Base-by-base conservation (phyloP, 2,888 invertebrate species). In the Pogonocherus hispidulus region DNA sequence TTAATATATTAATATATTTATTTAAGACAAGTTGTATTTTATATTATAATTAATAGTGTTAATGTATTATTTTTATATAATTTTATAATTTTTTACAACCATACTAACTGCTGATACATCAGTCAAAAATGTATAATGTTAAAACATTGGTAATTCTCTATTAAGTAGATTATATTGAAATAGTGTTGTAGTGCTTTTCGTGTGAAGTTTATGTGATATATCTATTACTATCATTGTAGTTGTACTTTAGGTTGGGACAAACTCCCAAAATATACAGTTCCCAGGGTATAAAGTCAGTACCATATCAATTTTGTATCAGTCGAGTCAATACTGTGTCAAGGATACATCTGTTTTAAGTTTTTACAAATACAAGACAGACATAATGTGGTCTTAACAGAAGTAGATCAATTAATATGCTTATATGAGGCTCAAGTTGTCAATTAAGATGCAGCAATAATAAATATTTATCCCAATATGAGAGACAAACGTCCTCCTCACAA, bases 131-230 rank as follows among this genome's bases (percentile, higher is more conserved):
- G 78, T 81, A 79, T 78, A 76, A 79, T 78, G 79, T 81, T 79
- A 74, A 74, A 77, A 78, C 78, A 75, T 78, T 78, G 77, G 78
- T 79, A 81, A 79, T 80, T 81, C 79, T 81, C 80, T 79, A 79
- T 79, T 82, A 80, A 78, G 80, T 83, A 82, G 82, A 78, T 81
- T 80, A 82, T 81, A 82, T 82, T 80, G 78, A 82, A 23, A 78
- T 82, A 82, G 83, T 85, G 83, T 83, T 78, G 83, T 85, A 84
- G 85, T 86, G 86, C 86, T 86, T 86, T 86, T 85, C 81, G 85
- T 86, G 86, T 86, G 85, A 85, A 83, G 85, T 86, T 86, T 84
- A 86, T 86, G 86, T 86, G 86, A 86, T 86, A 86, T 85, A 84
- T 85, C 78, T 80, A 80, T 80, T 79, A 80, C 75, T 80, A 81